Base-by-base conservation (phyloP, 2,113 vertebrate genomes). In the Gavia stellata region DNA sequence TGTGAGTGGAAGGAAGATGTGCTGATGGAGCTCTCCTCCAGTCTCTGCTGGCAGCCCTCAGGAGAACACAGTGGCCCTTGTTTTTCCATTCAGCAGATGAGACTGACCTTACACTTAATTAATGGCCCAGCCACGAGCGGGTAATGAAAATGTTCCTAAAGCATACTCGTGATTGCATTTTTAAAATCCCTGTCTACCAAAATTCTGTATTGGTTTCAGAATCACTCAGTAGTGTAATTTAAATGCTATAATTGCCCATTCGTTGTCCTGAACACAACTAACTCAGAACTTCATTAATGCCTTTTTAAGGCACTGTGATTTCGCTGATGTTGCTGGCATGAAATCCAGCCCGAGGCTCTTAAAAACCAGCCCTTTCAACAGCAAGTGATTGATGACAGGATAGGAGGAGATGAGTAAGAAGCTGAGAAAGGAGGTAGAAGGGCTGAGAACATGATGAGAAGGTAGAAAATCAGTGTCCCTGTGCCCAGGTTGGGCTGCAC, bases 231-330 rank as follows among this genome's bases (percentile, higher is more conserved):
- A 66, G 62, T 94, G 61, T 92, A 56, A 86, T 86, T 81, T 65
- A 87, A 94, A 63, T 85, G 58, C 68, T 86, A 1, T 81, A 92
- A 93, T 79, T 96, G 31, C 65, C 72, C 44, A 53, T 88, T 94
- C 25, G 14, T 86, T 88, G 75, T 89, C 67, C 36, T 89, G 72
- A 89, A 85, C 50, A 45, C 72, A 91, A 67, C 63, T 71, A 86
- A 31, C 26, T 81, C 61, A 88, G 90, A 91, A 87, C 58, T 92
- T 88, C 63, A 88, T 94, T 96, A 93, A 63, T 79, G 61, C 56
- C 5, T 1, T 84, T 95, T 95, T 84, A 85, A 93, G 83, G 61
- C 44, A 38, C 31, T 81, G 40, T 49, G 53, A 91, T 94, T 94
- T 94, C 2, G 10, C 68, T 95, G 83, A 84, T 81, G 44, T 58